These are phyloP conservation scores for Pangasius larnaudii DNA, from an alignment of 2,797 vertebrate genomes.

Conservation along the genomic window DNA sequence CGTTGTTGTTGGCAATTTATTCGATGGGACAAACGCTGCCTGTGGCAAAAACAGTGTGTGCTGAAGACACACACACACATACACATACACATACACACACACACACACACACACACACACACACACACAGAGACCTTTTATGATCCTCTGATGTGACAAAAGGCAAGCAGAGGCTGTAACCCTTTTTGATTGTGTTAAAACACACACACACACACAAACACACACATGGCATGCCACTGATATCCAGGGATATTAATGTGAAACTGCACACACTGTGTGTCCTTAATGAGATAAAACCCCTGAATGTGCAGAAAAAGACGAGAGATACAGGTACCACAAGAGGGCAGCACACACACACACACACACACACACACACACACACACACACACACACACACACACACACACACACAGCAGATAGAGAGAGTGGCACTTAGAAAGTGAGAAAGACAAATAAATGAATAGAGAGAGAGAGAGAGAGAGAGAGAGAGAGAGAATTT, in stretches of 20 bases:
- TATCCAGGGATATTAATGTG: slow-evolving; percentile 12
- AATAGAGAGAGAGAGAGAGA: neutral
- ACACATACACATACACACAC: neutral
- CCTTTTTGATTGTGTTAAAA: neutral
- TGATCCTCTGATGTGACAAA: slow-evolving; percentile 7
- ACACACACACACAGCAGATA: neutral
- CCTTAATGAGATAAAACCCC: slow-evolving; percentile 7
- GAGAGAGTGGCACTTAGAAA: neutral
- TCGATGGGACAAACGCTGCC: slow-evolving; percentile 14
- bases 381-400: neutral
- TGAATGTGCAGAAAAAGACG: neutral
- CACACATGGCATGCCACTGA: neutral
- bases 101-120: neutral
- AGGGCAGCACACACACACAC: slow-evolving; percentile 15
- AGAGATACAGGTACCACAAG: neutral
- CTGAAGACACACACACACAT: neutral
- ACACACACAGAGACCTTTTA: neutral
- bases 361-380: slow-evolving; percentile 3
- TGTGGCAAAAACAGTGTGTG: slow-evolving; percentile 16
- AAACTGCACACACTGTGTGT: slow-evolving; percentile 4
- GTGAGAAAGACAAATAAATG: neutral
- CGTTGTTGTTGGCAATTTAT: slow-evolving; percentile 4
- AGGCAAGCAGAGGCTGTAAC: slow-evolving; percentile 5
- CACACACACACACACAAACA: neutral
- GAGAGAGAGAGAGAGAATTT: neutral